Evolutionary conservation across 37 sponge, comb jelly and placozoan species (phyloP).

Genomic region (Tethya wilhelma): DNA sequence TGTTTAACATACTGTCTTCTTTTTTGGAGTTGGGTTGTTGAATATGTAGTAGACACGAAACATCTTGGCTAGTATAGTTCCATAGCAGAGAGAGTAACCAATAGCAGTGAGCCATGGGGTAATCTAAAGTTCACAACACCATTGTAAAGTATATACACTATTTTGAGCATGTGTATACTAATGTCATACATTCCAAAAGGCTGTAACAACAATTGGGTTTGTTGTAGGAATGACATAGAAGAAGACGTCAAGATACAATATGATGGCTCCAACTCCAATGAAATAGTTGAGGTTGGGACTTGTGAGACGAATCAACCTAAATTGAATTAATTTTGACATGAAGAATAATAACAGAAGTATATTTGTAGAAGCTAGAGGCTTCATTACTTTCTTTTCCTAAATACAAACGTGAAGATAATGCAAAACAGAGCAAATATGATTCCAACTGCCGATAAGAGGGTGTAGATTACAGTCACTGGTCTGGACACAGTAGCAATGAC

Average conservation of each 20-base stretch:
- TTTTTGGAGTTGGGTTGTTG: slow-evolving; percentile 34
- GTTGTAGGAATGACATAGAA: slow-evolving; percentile 18
- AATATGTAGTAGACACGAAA: slow-evolving; percentile 59
- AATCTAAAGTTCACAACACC: too few relatives aligned
- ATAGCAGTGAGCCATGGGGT: slow-evolving; percentile 44
- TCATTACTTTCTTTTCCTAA: slow-evolving; percentile 44
- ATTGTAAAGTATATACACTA: too few relatives aligned
- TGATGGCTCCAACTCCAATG: slow-evolving; percentile 54
- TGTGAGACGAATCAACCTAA: slow-evolving; percentile 36
- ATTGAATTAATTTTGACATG: too few relatives aligned
- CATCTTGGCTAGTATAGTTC: slow-evolving; percentile 62
- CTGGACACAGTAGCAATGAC: slow-evolving; percentile 14
- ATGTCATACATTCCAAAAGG: slow-evolving; percentile 57
- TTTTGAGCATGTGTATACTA: too few relatives aligned
- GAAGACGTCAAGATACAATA: slow-evolving; percentile 35
- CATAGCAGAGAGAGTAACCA: slow-evolving; percentile 70
- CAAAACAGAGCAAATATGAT: slow-evolving; percentile 43
- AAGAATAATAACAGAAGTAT: too few relatives aligned
- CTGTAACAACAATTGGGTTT: background rate
- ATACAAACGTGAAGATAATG: slow-evolving; percentile 46
- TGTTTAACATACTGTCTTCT: background rate
- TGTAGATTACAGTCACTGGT: slow-evolving; percentile 27
- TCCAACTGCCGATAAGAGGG: slow-evolving; percentile 17
- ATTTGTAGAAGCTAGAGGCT: background rate
- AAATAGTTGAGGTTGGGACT: slow-evolving; percentile 57